Evolutionary conservation across 2,888 invertebrate genomes (phyloP).

Genomic region (Galerucella pusilla): DNA sequence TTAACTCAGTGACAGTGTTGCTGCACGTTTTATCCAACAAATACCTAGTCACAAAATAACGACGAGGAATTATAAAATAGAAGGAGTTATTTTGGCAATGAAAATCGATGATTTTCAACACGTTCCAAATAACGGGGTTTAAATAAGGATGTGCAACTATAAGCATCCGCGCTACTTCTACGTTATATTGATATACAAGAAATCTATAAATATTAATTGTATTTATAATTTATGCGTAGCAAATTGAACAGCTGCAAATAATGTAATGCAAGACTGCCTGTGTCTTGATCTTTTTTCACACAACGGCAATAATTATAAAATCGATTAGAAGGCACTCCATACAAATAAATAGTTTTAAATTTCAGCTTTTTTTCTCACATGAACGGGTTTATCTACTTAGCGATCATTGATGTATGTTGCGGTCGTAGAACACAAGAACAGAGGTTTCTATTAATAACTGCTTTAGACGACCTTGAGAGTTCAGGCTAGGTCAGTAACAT

Average conservation of each 20-base stretch:
- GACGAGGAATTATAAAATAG: no score
- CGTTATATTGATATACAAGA: neutral
- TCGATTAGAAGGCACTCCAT: neutral
- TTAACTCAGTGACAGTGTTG: no score
- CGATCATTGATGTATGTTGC: constrained; percentile 52
- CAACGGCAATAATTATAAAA: neutral
- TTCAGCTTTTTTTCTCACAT: constrained; percentile 12
- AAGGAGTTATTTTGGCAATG: no score
- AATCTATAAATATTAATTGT: neutral
- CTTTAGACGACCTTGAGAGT: constrained; percentile 57
- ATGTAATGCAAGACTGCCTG: neutral
- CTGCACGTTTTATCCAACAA: no score
- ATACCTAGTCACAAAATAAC: no score
- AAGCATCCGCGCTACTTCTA: neutral
- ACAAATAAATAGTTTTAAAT: constrained; percentile 27
- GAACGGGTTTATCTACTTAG: constrained; percentile 48
- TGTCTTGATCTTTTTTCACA: neutral
- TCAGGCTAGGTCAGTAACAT: constrained; percentile 59
- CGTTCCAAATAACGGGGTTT: neutral
- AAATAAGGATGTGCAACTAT: neutral
- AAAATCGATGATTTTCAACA: no score
- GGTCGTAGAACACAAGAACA: constrained; percentile 30
- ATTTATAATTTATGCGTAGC: neutral
- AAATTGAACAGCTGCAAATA: neutral
- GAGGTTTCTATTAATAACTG: constrained; percentile 51